Conservation (phyloP, 2,888 invertebrate species). For the Drosophila yooni region DNA sequence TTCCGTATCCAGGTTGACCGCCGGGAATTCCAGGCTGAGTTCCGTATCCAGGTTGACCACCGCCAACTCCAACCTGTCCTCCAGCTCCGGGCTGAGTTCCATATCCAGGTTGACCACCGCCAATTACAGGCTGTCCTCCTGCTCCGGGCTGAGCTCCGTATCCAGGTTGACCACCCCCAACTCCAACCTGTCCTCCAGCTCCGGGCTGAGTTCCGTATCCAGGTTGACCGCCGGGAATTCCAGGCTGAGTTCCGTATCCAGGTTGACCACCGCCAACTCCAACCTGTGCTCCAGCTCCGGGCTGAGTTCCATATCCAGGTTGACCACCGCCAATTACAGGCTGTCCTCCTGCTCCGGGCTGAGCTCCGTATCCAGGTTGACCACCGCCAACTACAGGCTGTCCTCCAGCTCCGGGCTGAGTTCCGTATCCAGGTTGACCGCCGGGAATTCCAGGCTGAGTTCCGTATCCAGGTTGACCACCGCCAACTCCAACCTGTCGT, state of each 20-base stretch:
- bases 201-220: slow-evolving; percentile 21
- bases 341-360: slow-evolving; percentile 13
- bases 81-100: slow-evolving; percentile 24
- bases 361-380: slow-evolving; percentile 29
- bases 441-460: slow-evolving; percentile 8
- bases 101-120: slow-evolving; percentile 11
- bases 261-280: background rate
- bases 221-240: slow-evolving; percentile 7
- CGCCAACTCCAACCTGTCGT: background rate
- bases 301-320: slow-evolving; percentile 10
- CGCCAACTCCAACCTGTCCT: slow-evolving; percentile 17
- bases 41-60: background rate
- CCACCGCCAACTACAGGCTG: slow-evolving; percentile 14
- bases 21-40: no score
- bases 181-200: background rate
- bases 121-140: slow-evolving; percentile 6
- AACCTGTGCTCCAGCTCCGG: background rate
- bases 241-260: slow-evolving; percentile 13
- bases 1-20: no score
- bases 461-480: background rate
- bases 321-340: slow-evolving; percentile 4
- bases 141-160: slow-evolving; percentile 14
- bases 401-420: slow-evolving; percentile 17
- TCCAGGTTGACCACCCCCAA: slow-evolving; percentile 14
- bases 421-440: background rate